Percentiles rank a stretch among this genome's conserved stretches.
Conservation (phyloP, 2,797 vertebrate species). For the Takifugu ocellatus region DNA sequence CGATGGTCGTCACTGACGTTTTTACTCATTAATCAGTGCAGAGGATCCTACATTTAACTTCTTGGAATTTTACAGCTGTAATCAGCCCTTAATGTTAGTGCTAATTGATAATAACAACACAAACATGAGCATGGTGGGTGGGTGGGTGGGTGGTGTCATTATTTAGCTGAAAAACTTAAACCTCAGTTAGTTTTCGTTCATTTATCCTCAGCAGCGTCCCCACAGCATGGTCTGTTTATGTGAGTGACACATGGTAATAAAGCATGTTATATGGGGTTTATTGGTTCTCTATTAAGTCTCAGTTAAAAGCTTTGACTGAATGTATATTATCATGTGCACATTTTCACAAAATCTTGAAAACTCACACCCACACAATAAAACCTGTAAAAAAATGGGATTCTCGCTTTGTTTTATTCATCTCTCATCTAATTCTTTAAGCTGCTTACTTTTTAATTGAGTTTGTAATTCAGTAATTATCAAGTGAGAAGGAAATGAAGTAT, state of each 20-base stretch:
- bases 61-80: too few species aligned
- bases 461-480: constrained; percentile 73
- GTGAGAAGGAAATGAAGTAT: constrained; percentile 66
- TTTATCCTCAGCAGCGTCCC: too few species aligned
- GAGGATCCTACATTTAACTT: too few species aligned
- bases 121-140: too few species aligned
- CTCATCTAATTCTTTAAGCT: constrained; percentile 46
- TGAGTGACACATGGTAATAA: not conserved
- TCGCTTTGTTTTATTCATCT: constrained; percentile 42
- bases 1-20: too few species aligned
- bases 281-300: not conserved
- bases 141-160: too few species aligned
- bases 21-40: too few species aligned
- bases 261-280: not conserved
- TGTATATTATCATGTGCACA: not conserved
- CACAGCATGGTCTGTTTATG: not conserved
- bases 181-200: too few species aligned
- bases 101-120: too few species aligned
- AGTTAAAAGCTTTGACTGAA: not conserved
- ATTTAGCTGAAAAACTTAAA: too few species aligned
- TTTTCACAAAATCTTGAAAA: constrained; percentile 5
- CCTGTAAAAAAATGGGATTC: constrained; percentile 27
- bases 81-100: too few species aligned
- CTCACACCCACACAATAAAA: constrained; percentile 4
- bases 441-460: constrained; percentile 67